Conservation (phyloP, 2,113 vertebrate species). For the Bufo bufo region DNA sequence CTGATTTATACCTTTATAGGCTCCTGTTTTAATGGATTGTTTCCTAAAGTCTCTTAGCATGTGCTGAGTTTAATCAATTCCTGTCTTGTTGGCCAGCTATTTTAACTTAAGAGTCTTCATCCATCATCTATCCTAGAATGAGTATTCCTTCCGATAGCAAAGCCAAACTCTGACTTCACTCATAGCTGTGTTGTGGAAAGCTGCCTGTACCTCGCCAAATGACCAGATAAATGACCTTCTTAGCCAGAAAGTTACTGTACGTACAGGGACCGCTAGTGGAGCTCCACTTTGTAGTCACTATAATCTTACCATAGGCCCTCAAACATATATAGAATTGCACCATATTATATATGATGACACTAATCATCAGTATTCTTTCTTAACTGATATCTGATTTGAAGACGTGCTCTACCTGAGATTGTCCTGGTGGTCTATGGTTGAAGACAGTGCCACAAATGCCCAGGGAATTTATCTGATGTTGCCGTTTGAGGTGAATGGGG, state of each 20-base stretch:
- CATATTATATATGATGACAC: not conserved
- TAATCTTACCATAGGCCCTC: too few species aligned
- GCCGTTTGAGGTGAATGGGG: too few species aligned
- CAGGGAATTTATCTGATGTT: too few species aligned
- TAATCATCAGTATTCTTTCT: too few species aligned
- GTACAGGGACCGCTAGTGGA: not conserved
- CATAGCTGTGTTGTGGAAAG: conserved; percentile 24
- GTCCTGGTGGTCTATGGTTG: not conserved
- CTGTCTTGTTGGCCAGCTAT: conserved; percentile 31
- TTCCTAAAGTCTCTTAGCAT: conserved; percentile 52
- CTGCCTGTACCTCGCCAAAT: not conserved
- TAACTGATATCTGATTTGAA: too few species aligned
- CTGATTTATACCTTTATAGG: conserved; percentile 43
- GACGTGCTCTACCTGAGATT: not conserved
- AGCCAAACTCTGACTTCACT: conserved; percentile 54
- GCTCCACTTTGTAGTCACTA: not conserved
- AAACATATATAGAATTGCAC: too few species aligned
- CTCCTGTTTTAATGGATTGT: conserved; percentile 51
- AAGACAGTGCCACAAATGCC: too few species aligned
- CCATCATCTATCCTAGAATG: conserved; percentile 46
- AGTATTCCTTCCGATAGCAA: conserved; percentile 39
- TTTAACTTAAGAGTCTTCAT: conserved; percentile 22
- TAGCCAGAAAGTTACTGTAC: not conserved
- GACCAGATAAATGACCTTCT: conserved; percentile 18
- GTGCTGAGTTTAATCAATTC: conserved; percentile 48